Evolutionary conservation across 2,797 vertebrate species (phyloP).

Genomic region (Spinus olivaceus): DNA sequence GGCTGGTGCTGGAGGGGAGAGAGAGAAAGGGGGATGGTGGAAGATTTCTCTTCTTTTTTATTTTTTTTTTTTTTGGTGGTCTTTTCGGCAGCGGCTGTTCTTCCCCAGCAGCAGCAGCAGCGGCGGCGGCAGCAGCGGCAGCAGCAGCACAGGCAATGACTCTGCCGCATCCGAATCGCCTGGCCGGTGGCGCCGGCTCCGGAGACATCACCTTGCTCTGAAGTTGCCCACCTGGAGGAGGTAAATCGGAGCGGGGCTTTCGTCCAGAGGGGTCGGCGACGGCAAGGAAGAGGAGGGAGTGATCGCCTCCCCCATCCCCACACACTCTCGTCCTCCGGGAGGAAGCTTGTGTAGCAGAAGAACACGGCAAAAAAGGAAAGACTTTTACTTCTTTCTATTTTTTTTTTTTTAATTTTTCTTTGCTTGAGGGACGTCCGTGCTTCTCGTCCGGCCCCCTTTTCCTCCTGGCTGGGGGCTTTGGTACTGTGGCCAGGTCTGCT

Average conservation of each 20-base stretch:
- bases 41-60: background rate
- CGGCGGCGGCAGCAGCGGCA: background rate
- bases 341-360: constrained; percentile 1
- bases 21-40: constrained; percentile 60
- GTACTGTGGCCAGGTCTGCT: constrained; percentile 30
- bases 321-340: constrained; percentile 3
- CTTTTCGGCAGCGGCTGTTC: constrained; percentile 56
- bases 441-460: background rate
- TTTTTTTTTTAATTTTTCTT: background rate
- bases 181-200: constrained; percentile 39
- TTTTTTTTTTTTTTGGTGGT: constrained; percentile 1
- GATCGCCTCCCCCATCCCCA: constrained; percentile 7
- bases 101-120: constrained; percentile 3
- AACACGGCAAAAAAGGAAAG: constrained; percentile 15
- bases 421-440: background rate
- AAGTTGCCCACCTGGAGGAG: constrained; percentile 71
- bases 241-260: constrained; percentile 30
- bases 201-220: constrained; percentile 49
- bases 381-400: background rate
- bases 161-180: constrained; percentile 47
- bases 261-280: constrained; percentile 1
- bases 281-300: background rate
- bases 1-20: background rate
- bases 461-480: background rate
- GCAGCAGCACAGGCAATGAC: constrained; percentile 38